Percentiles rank a stretch among this genome's conserved stretches.
These are phyloP conservation scores for Myotis findleyi DNA, from an alignment of 2,797 vertebrate genomes.

Conservation along the genomic window DNA sequence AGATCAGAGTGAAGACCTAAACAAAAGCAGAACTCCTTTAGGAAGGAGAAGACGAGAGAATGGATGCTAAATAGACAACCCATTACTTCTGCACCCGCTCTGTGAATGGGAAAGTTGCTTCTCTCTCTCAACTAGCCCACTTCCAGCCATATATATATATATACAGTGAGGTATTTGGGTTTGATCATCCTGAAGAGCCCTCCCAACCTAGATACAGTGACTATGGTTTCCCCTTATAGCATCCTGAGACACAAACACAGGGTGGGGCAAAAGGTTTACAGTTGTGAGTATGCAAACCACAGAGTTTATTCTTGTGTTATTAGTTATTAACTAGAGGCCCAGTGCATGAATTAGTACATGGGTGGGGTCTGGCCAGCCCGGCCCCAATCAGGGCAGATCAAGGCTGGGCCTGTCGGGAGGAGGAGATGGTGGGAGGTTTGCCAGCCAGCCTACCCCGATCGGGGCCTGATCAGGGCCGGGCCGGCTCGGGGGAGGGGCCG, in stretches of 20 bases:
- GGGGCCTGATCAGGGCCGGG: no score
- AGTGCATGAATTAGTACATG: no score
- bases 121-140: background rate
- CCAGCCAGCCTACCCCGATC: no score
- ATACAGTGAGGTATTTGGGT: background rate
- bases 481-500: no score
- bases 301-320: background rate
- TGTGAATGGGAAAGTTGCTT: background rate
- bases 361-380: no score
- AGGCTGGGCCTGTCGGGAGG: no score
- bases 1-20: background rate
- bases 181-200: background rate
- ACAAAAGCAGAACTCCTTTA: background rate
- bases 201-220: background rate
- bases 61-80: background rate
- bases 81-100: background rate
- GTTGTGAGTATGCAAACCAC: background rate
- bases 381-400: no score
- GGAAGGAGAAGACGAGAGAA: background rate
- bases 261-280: background rate
- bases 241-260: background rate
- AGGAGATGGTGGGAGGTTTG: no score
- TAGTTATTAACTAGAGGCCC: background rate
- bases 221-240: background rate
- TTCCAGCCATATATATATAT: background rate